Evolutionary conservation across 1,140 invertebrate species (phyloP).

Genomic region (Drosophila kepulauana): DNA sequence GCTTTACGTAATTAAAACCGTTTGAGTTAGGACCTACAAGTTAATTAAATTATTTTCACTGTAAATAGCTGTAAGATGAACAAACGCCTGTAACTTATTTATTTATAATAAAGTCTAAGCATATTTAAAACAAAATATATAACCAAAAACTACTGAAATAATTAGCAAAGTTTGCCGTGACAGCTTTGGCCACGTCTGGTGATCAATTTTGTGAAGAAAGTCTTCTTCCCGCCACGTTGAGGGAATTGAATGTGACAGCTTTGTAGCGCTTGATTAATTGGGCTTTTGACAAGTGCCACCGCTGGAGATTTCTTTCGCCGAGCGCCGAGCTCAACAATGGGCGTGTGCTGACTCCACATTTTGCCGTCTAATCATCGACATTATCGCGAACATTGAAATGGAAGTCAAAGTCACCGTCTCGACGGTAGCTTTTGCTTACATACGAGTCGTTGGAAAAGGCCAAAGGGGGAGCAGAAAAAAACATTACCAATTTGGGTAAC

Average conservation of each 20-base stretch:
- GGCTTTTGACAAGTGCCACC: constrained; percentile 69
- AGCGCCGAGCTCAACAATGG: constrained; percentile 37
- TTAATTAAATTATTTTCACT: constrained; percentile 70
- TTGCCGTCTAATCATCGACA: constrained; percentile 75
- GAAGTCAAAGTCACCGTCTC: constrained; percentile 66
- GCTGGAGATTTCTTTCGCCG: constrained; percentile 53
- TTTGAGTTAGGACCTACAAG: constrained; percentile 25
- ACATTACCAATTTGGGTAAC: constrained; percentile 46
- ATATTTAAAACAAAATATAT: constrained; percentile 14
- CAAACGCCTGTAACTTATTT: constrained; percentile 34
- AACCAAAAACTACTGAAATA: constrained; percentile 44
- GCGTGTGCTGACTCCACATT: constrained; percentile 64
- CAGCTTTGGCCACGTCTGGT: constrained; percentile 27
- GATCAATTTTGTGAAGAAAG: constrained; percentile 72
- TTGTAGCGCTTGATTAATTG: constrained; percentile 72
- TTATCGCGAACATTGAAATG: constrained; percentile 76
- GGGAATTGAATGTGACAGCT: background rate
- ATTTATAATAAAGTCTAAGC: constrained; percentile 51
- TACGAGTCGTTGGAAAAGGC: constrained; percentile 22
- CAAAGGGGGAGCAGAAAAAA: constrained; percentile 25
- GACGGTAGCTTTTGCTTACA: constrained; percentile 54
- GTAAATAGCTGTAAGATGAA: constrained; percentile 58
- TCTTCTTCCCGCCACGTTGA: constrained; percentile 1
- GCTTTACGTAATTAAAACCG: constrained; percentile 66
- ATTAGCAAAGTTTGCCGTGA: constrained; percentile 39